Conservation (phyloP, 2,888 invertebrate genomes). For the Cephus spinipes region DNA sequence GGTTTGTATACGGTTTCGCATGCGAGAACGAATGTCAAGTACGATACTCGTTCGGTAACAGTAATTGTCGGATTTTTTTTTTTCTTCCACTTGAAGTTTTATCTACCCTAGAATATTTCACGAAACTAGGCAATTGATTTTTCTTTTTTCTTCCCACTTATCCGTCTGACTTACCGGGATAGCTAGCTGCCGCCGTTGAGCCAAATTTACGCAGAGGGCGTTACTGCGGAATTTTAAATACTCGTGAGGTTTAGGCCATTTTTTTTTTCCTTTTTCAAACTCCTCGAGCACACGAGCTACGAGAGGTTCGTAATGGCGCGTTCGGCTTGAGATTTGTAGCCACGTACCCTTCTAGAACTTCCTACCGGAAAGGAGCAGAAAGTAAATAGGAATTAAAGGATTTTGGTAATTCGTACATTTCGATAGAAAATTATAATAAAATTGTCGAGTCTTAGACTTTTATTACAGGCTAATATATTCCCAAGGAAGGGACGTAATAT, state of each 20-base stretch:
- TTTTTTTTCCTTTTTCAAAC: background rate
- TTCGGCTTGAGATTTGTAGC: background rate
- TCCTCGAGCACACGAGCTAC: background rate
- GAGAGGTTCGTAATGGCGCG: background rate
- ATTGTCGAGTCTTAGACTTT: background rate
- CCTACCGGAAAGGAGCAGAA: background rate
- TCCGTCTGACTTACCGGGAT: background rate
- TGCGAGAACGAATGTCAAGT: background rate
- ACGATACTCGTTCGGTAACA: background rate
- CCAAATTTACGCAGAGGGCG: background rate
- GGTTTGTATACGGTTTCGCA: background rate
- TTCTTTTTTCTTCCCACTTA: background rate
- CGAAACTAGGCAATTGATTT: background rate
- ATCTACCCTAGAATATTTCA: background rate
- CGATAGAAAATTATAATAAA: background rate
- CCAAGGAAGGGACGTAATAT: background rate
- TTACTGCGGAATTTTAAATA: slow-evolving; percentile 5
- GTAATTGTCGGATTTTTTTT: background rate
- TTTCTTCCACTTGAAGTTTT: background rate
- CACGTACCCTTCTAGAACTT: background rate
- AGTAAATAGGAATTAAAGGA: background rate
- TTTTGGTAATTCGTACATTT: background rate
- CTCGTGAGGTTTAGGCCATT: background rate
- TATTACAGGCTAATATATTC: too few species aligned
- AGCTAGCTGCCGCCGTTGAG: background rate